Percentiles rank a stretch among this genome's conserved stretches.
These are phyloP conservation scores for Rugalucina vietnamica DNA, from an alignment of 2,888 invertebrate species.

Conservation along the genomic window DNA sequence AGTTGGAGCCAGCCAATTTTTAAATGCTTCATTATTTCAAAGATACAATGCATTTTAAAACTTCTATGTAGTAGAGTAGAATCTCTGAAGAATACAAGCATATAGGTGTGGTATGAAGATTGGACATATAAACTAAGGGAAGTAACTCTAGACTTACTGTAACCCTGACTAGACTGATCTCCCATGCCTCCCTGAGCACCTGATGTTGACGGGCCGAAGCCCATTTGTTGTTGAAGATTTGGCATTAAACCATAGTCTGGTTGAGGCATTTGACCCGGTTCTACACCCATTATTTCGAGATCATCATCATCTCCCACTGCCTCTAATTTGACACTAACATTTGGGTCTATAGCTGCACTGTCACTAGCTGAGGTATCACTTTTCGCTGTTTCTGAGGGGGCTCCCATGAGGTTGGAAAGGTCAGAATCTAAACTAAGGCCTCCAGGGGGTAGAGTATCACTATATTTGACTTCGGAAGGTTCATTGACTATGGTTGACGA, in stretches of 20 bases:
- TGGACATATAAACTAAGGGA: background rate
- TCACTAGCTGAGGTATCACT: background rate
- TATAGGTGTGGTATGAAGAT: too few relatives aligned
- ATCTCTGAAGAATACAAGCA: too few relatives aligned
- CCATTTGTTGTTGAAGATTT: background rate
- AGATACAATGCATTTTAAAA: too few relatives aligned
- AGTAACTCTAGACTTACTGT: background rate
- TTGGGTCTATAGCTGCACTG: background rate
- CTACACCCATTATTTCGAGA: conserved; percentile 16
- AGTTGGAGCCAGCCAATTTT: too few relatives aligned
- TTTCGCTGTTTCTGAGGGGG: background rate
- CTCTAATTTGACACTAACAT: conserved; percentile 3
- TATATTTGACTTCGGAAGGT: conserved; percentile 17
- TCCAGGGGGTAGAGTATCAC: conserved; percentile 35
- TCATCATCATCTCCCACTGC: background rate
- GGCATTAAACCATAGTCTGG: background rate
- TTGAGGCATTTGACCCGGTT: conserved; percentile 4
- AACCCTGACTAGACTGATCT: background rate
- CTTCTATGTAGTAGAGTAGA: too few relatives aligned
- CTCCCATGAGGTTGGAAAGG: background rate
- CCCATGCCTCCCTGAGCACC: background rate
- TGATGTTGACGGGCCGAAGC: conserved; percentile 9
- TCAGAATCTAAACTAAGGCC: conserved; percentile 40
- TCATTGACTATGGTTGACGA: conserved; percentile 39
- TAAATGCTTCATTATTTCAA: too few relatives aligned